A percentile compares a stretch with the other conserved stretches of the same genome.
Evolutionary conservation across 2,113 vertebrate genomes (phyloP).

Genomic region (Bubalus kerabau): DNA sequence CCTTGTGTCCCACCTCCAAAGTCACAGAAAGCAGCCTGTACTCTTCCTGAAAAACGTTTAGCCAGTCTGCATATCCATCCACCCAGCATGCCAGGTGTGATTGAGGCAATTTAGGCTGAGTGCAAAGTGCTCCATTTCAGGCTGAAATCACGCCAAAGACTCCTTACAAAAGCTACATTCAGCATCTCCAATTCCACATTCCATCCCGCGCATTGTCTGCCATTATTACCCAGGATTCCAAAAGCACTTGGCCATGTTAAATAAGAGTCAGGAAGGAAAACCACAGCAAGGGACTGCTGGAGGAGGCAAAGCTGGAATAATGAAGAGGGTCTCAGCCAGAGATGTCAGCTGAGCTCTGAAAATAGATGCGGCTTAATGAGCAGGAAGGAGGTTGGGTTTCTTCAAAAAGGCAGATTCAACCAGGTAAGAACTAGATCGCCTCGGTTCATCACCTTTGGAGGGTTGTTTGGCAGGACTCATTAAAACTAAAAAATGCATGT

Average conservation of each 20-base stretch:
- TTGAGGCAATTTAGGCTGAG: conserved; percentile 34
- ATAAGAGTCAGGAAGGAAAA: background rate
- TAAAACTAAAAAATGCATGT: background rate
- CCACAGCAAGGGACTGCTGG: background rate
- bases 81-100: background rate
- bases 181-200: background rate
- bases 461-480: background rate
- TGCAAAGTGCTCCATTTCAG: conserved; percentile 47
- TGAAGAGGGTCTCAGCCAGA: background rate
- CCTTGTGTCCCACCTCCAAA: background rate
- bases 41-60: background rate
- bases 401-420: background rate
- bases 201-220: background rate
- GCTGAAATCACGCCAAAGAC: conserved; percentile 28
- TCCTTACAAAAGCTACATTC: background rate
- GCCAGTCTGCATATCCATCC: background rate
- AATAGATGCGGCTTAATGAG: conserved; percentile 8
- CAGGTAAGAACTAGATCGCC: background rate
- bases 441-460: background rate
- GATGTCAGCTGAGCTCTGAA: conserved; percentile 19
- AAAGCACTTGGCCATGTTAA: conserved; percentile 22
- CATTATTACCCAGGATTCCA: conserved; percentile 51
- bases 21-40: background rate
- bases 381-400: background rate
- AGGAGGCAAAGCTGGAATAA: background rate